Evolutionary conservation across 2,797 vertebrate genomes (phyloP).

Genomic region (Dryobates pubescens): DNA sequence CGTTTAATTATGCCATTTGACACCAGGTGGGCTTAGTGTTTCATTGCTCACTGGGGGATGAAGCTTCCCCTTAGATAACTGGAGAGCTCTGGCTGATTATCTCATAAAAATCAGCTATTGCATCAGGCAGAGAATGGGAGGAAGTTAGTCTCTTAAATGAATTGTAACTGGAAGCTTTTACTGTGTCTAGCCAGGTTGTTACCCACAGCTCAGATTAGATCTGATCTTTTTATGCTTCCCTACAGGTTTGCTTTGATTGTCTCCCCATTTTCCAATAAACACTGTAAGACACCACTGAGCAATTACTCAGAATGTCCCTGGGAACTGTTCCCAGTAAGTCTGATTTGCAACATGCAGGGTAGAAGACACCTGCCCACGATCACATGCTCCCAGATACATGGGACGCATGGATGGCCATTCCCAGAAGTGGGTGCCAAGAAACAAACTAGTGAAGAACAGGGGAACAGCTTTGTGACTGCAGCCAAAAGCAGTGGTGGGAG

Average conservation of each 20-base stretch:
- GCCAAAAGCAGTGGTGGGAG: neutral
- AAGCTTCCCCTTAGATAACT: neutral
- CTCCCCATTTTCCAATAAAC: conserved; percentile 24
- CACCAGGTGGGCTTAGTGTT: neutral
- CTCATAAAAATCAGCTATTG: conserved; percentile 17
- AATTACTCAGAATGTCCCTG: conserved; percentile 1
- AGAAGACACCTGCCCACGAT: neutral
- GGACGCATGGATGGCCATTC: neutral
- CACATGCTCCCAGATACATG: neutral
- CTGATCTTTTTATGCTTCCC: conserved; percentile 16
- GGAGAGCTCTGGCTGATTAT: conserved; percentile 3
- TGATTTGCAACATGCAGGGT: neutral
- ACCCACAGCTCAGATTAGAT: conserved; percentile 37
- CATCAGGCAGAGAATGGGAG: neutral
- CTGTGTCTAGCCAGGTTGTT: neutral
- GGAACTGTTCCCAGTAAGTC: neutral
- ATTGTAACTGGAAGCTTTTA: conserved; percentile 28
- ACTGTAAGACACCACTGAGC: neutral
- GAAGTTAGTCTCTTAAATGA: conserved; percentile 27
- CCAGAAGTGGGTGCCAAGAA: conserved; percentile 34
- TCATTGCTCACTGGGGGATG: neutral
- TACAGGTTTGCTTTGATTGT: conserved; percentile 37
- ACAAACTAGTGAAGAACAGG: neutral
- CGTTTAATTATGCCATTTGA: neutral
- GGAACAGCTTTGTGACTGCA: neutral